phyloP scores from a whole-genome alignment of 2,113 vertebrate species.

The Abramis brama region DNA sequence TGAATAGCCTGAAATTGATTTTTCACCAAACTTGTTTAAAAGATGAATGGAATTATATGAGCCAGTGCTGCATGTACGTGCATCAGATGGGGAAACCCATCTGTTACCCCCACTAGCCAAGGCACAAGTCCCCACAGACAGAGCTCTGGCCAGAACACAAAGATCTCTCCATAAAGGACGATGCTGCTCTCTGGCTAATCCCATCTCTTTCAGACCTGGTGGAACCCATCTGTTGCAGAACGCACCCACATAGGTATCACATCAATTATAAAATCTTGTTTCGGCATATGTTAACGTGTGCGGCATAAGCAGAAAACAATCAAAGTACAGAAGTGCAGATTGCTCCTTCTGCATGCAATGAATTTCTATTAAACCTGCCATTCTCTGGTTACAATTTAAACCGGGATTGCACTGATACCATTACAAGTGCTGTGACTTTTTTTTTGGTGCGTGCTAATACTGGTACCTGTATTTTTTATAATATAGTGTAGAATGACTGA shows the following conservation, averaged over 20 bases:
- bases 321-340: background rate
- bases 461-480: background rate
- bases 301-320: background rate
- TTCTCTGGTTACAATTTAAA: background rate
- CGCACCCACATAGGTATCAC: constrained; percentile 17
- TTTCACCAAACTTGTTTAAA: constrained; percentile 38
- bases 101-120: constrained; percentile 44
- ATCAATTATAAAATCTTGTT: constrained; percentile 46
- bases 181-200: constrained; percentile 40
- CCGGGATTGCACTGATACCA: background rate
- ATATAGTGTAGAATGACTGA: background rate
- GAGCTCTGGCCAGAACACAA: constrained; percentile 40
- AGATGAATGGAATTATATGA: constrained; percentile 38
- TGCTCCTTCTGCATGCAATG: background rate
- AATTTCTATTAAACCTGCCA: background rate
- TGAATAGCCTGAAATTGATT: constrained; percentile 44
- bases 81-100: constrained; percentile 49
- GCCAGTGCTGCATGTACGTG: constrained; percentile 3
- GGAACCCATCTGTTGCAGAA: constrained; percentile 47
- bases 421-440: background rate
- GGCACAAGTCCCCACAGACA: constrained; percentile 28
- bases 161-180: constrained; percentile 35
- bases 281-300: constrained; percentile 20
- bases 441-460: background rate
- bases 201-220: constrained; percentile 39